Evolutionary conservation across 2,888 invertebrate species (phyloP), one percentile per base, ranked within the genome.

Genomic region (Alentia gelatinosa): DNA sequence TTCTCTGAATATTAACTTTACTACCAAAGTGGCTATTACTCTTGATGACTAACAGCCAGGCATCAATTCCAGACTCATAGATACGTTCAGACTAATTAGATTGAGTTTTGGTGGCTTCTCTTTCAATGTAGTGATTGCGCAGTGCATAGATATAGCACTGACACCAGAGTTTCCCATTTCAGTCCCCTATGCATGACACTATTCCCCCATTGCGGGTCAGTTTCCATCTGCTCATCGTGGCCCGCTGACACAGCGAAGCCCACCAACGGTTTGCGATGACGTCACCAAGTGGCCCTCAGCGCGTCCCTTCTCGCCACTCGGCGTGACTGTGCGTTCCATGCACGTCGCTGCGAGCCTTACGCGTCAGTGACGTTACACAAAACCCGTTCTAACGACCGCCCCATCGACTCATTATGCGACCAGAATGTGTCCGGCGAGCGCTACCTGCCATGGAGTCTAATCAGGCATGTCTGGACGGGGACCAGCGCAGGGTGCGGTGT

Each of bases 231-330:
- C 40, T 35, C 26, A 86, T 47, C n/a, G 47, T 86, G 50, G 42
- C 0, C 47, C 47, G 33, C 15, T n/a, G 86, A 30, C 47, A 30
- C 26, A 42, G 37, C 3, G 86, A 86, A 30, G 47, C 47, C 86
- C 86, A 23, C 47, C 47, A 86, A 86, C 86, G 33, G 86, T 86
- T 47, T 86, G 86, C 33, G 42, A 30, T 86, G 86, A 86, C 86
- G 86, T 86, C 86, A 86, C 47, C 47, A 50, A 42, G 50, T 42
- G 86, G 86, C 42, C 86, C 86, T 86, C 50, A 33, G 42, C 47
- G 86, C 39, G 39, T 83, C 40, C 39, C 83, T 40, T n/a, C 40
- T 83, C 7, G 23, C 83, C 39, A 83, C 39, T 83, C 30, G 83
- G 37, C 33, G n/a, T 83, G 39, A 68, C 68, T 12, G 68, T 30